Evolutionary conservation across 1,140 invertebrate genomes (phyloP), one percentile per base, ranked within the genome.

Genomic region (Lycorma delicatula): DNA sequence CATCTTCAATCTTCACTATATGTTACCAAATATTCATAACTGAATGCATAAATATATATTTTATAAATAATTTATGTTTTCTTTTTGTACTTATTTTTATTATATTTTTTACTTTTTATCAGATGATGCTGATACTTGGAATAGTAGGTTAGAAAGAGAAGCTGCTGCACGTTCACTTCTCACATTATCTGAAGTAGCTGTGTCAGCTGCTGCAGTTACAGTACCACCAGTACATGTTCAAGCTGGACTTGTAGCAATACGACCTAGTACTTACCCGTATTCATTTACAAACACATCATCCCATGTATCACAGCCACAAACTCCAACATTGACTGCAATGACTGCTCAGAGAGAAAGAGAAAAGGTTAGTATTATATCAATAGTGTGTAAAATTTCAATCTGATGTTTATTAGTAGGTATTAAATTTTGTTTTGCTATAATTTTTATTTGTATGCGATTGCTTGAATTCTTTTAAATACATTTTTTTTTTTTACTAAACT

Each of bases 141-240:
- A 50, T 2, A 34, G 56, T 18, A 18, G 81, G 48, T 78, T 86
- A 60, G 91, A 94, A 69, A 86, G 91, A 63, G 92, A 95, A 75
- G 91, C 90, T 1, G 91, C 90, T 1, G 91, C 91, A 0, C 83
- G 86, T 58, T 89, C 91, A 68, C 72, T 96, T 29, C 70, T 95
- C 11, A 89, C 87, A 60, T 74, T 94, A 11, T 86, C 85, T 0
- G 69, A 54, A 66, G 67, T 56, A 61, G 66, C 5, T 54, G 66
- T 23, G 38, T 58, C 60, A 12, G 54, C 60, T 7, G 62, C 59
- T 18, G 22, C 56, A 60, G 67, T 29, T 63, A 70, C 25, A 38
- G 18, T 22, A 1, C 16, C 16, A 22, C n/a, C n/a, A n/a, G 46
- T 66, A 56, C 69, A n/a, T 59, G 72, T 51, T 67, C 71, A 54